Evolutionary conservation across 1,140 invertebrate species (phyloP).

Genomic region (Trichomalopsis sarcophagae): DNA sequence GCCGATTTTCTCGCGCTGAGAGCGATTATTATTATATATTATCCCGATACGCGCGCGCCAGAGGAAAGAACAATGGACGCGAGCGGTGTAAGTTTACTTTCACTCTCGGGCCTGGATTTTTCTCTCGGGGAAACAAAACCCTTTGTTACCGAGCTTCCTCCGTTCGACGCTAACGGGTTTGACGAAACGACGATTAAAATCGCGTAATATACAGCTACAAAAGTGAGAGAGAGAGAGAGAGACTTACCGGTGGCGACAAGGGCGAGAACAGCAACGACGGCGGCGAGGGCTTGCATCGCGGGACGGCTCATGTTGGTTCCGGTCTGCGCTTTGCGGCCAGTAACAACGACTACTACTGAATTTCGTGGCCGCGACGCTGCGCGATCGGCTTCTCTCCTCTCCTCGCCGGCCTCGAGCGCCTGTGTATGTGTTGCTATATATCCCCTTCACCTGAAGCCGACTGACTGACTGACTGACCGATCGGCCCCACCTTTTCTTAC

Average conservation of each 20-base stretch:
- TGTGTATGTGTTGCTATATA: background rate
- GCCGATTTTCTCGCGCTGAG: too few relatives aligned
- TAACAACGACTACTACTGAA: conserved; percentile 60
- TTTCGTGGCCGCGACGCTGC: conserved; percentile 6
- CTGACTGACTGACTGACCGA: conserved; percentile 7
- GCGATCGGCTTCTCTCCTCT: background rate
- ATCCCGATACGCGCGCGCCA: too few relatives aligned
- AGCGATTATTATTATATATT: too few relatives aligned
- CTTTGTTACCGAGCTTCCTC: too few relatives aligned
- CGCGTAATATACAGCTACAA: background rate
- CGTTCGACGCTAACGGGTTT: background rate
- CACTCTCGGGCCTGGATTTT: too few relatives aligned
- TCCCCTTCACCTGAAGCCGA: conserved; percentile 10
- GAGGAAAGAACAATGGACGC: too few relatives aligned
- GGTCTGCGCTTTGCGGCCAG: conserved; percentile 65
- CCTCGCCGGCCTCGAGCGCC: background rate
- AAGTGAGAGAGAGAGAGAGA: background rate
- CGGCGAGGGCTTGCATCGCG: conserved; percentile 56
- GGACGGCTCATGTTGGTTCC: conserved; percentile 65
- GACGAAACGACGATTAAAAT: background rate
- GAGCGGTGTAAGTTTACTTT: too few relatives aligned
- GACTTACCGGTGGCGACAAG: conserved; percentile 62
- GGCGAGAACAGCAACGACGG: conserved; percentile 60
- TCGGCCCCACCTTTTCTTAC: conserved; percentile 2
- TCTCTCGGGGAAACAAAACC: too few relatives aligned